Evolutionary conservation across 2,888 invertebrate species (phyloP).

Genomic region (Coelopa pilipes): DNA sequence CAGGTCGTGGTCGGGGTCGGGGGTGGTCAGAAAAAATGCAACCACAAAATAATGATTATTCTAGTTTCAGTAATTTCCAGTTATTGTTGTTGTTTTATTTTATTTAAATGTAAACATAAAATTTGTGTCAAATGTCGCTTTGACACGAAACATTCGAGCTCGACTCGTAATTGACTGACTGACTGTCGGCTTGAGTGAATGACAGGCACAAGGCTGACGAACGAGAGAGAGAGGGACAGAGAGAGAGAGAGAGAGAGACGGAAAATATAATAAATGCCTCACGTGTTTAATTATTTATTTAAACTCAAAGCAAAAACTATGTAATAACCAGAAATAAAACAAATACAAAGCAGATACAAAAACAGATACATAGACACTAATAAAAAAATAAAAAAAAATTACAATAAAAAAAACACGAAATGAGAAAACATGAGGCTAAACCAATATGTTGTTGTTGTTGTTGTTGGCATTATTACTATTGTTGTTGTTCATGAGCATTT

Average conservation of each 20-base stretch:
- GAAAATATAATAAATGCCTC: constrained; percentile 9
- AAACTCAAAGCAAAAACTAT: background rate
- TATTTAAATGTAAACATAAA: constrained; percentile 63
- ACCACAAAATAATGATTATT: constrained; percentile 29
- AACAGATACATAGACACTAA: too few species aligned
- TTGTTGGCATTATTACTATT: too few species aligned
- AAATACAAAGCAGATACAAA: background rate
- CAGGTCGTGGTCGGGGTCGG: too few species aligned
- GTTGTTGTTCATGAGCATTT: constrained; percentile 4
- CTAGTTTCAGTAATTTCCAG: constrained; percentile 8
- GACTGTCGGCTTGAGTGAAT: constrained; percentile 7
- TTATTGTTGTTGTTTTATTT: constrained; percentile 36
- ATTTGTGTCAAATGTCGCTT: constrained; percentile 62
- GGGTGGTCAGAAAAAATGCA: background rate
- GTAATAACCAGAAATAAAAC: background rate
- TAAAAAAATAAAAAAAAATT: constrained; percentile 9
- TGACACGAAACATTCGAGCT: constrained; percentile 59
- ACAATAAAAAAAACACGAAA: background rate
- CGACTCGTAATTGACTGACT: background rate
- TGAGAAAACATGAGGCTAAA: background rate
- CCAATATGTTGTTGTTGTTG: constrained; percentile 1
- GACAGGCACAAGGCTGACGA: background rate
- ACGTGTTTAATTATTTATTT: constrained; percentile 29
- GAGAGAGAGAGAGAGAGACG: background rate
- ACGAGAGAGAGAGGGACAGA: too few species aligned